phyloP scores from a whole-genome alignment of 30 jellyfish, hydroid and myxozoan species.

The Aurelia sp. region DNA sequence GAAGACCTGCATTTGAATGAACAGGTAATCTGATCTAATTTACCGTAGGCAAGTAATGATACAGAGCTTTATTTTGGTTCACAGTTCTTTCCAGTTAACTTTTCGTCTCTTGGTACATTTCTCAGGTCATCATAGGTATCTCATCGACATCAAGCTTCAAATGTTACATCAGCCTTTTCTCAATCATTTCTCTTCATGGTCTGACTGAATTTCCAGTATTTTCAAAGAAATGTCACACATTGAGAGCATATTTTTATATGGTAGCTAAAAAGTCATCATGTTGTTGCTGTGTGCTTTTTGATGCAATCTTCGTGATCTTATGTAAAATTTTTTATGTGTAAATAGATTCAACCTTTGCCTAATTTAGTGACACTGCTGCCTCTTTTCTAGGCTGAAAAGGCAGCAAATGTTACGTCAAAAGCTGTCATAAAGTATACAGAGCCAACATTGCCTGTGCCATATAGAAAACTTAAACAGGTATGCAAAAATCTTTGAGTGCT shows the following conservation, averaged over 20 bases:
- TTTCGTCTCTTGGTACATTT: no score
- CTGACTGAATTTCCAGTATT: no score
- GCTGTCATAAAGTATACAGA: slow-evolving; percentile 62
- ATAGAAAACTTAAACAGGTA: slow-evolving; percentile 75
- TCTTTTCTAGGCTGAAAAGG: slow-evolving; percentile 4
- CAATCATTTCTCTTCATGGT: background rate
- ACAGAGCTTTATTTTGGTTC: no score
- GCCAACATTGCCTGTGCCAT: slow-evolving; percentile 42
- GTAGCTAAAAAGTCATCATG: no score
- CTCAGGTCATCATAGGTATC: background rate
- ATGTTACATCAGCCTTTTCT: background rate
- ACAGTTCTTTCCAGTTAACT: no score
- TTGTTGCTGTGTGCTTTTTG: no score
- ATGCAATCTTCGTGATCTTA: no score
- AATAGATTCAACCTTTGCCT: no score
- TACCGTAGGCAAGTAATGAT: no score
- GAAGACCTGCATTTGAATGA: background rate
- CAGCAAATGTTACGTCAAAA: slow-evolving; percentile 59
- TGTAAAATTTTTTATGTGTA: no score
- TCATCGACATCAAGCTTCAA: background rate
- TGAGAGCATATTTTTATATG: no score
- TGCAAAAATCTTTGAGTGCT: background rate
- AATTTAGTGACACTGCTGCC: background rate
- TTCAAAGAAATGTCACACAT: no score
- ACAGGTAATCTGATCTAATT: background rate